Evolutionary conservation across 2,888 invertebrate genomes (phyloP), one percentile per base, ranked within the genome.

Genomic region (Drosophila anomalata): DNA sequence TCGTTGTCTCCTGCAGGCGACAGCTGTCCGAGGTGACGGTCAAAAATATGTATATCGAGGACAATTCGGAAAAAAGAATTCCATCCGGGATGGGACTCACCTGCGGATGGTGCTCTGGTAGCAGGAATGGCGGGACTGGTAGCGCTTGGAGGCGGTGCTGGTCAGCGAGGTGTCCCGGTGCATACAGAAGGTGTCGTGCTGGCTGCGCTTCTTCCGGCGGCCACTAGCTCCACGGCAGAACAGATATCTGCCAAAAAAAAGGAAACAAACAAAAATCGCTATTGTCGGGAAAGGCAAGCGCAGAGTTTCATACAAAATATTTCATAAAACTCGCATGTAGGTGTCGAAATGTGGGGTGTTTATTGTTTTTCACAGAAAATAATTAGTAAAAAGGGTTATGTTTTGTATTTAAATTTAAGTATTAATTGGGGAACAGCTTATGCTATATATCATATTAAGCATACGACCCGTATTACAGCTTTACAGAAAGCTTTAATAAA

Each of bases 81-180:
- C 20, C 31, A 11, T 4, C 2, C 3, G 9, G 20, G 22, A 9
- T 1, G 7, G 17, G 12, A 79, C 84, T 88, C 69, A 91, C 92
- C 92, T 91, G 70, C 91, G 76, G 22, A 90, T 77, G 26, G 91
- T 91, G 75, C 91, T 92, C 63, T 92, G 91, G 67, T 90, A 89
- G 62, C 87, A 90, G 12, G 91, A 91, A 52, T 90, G 88, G n/a
- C 90, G 86, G 3, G 92, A 91, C 71, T 90, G 90, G 70, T 81
- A 92, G 31, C 91, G 88, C 60, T 91, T 89, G 17, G 92, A 92
- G 41, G 91, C 89, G 56, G 92, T 91, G 79, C 91, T 91, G 74
- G 91, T 92, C 69, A 92, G 62, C 44, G 92, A 92, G 65, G 91
- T 91, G 66, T 91, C 90, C 51, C 91, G 88, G 73, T 90, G 90